Conservation (phyloP, 1,140 invertebrate genomes). For the Mylabris phalerata region DNA sequence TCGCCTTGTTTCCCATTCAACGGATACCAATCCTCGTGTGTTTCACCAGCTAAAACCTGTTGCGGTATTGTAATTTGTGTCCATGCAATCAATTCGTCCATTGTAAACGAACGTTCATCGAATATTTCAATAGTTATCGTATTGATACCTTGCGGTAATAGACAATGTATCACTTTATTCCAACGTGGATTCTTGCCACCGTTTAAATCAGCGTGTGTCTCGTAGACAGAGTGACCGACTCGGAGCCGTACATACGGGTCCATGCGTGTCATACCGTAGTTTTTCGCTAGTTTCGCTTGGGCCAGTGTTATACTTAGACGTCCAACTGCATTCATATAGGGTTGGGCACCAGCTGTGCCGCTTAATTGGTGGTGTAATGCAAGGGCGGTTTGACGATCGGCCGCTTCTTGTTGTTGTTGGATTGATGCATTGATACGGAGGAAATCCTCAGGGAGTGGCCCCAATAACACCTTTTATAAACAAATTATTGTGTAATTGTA, state of each 20-base stretch:
- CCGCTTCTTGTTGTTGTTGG: slow-evolving; percentile 58
- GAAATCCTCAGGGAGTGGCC: slow-evolving; percentile 75
- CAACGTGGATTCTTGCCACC: slow-evolving; percentile 93
- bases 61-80: slow-evolving; percentile 77
- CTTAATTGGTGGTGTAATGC: slow-evolving; percentile 72
- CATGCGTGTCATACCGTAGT: slow-evolving; percentile 95
- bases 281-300: slow-evolving; percentile 88
- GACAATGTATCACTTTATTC: slow-evolving; percentile 88
- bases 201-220: slow-evolving; percentile 89
- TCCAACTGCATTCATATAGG: slow-evolving; percentile 53
- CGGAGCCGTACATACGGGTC: slow-evolving; percentile 91
- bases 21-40: slow-evolving; percentile 89
- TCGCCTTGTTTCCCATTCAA: slow-evolving; percentile 90
- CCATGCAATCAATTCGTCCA: slow-evolving; percentile 94
- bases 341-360: slow-evolving; percentile 18
- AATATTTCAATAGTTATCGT: slow-evolving; percentile 90
- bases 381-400: slow-evolving; percentile 73
- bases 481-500: neutral
- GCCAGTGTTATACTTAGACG: slow-evolving; percentile 74
- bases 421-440: slow-evolving; percentile 55
- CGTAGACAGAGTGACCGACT: slow-evolving; percentile 88
- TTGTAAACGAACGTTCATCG: slow-evolving; percentile 93
- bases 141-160: slow-evolving; percentile 80
- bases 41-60: slow-evolving; percentile 76
- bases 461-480: slow-evolving; percentile 60